These are phyloP conservation scores for Drepanosiphum platanoidis DNA, from an alignment of 2,888 invertebrate genomes.

Conservation along the genomic window DNA sequence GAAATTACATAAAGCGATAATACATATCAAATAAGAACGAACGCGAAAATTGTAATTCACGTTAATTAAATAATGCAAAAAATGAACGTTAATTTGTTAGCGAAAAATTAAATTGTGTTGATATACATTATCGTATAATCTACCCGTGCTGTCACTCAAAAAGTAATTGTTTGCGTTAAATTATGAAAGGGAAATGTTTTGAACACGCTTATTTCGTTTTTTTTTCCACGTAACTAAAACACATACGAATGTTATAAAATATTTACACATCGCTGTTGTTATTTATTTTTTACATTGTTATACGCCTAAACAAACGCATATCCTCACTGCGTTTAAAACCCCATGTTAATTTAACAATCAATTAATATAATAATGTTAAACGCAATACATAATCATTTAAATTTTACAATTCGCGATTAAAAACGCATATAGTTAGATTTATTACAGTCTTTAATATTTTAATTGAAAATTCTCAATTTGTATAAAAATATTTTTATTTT, in stretches of 20 bases:
- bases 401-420: too few species aligned
- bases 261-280: neutral
- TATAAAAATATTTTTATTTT: too few species aligned
- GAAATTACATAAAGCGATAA: neutral
- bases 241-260: slow-evolving; percentile 1
- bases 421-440: too few species aligned
- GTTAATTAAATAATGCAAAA: slow-evolving; percentile 13
- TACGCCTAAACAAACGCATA: too few species aligned
- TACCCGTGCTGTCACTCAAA: slow-evolving; percentile 39
- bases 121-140: slow-evolving; percentile 20
- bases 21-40: neutral
- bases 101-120: slow-evolving; percentile 3
- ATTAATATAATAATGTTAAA: too few species aligned
- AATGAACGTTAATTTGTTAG: neutral
- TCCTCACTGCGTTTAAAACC: too few species aligned
- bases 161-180: slow-evolving; percentile 42
- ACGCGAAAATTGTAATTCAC: neutral
- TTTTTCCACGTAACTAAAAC: neutral
- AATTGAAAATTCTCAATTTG: too few species aligned
- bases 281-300: neutral
- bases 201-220: slow-evolving; percentile 33
- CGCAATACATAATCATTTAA: too few species aligned
- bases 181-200: slow-evolving; percentile 19
- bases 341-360: too few species aligned
- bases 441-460: too few species aligned